Evolutionary conservation across 2,888 invertebrate species (phyloP).

Genomic region (Eupithecia subumbrata): DNA sequence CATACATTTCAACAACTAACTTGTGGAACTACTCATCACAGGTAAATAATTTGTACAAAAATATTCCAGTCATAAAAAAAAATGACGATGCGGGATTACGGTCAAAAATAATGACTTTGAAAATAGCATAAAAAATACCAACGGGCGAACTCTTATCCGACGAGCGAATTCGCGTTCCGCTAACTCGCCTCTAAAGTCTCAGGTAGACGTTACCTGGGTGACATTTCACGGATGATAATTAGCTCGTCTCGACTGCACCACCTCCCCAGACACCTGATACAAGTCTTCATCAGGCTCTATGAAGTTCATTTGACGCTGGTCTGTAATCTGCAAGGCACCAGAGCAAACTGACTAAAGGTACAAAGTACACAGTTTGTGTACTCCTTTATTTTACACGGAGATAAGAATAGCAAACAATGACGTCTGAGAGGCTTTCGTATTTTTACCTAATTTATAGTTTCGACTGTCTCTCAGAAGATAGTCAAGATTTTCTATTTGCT

Average conservation of each 20-base stretch:
- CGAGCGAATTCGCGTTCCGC: background rate
- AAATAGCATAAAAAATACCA: background rate
- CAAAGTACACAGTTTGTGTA: slow-evolving; percentile 25
- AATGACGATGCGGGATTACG: background rate
- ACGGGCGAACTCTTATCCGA: background rate
- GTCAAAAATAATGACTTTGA: background rate
- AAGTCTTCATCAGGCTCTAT: background rate
- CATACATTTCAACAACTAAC: background rate
- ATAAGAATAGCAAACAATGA: slow-evolving; percentile 40
- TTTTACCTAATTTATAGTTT: background rate
- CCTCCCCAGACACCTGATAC: slow-evolving; percentile 36
- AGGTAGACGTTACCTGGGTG: slow-evolving; percentile 33
- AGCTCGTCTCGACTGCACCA: slow-evolving; percentile 34
- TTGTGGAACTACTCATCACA: background rate
- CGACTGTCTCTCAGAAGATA: background rate
- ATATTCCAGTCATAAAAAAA: background rate
- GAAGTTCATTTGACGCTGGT: slow-evolving; percentile 9
- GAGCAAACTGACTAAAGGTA: background rate
- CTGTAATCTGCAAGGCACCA: background rate
- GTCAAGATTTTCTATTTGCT: background rate
- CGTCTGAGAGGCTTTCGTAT: slow-evolving; percentile 14
- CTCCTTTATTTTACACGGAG: slow-evolving; percentile 22
- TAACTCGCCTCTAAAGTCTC: background rate
- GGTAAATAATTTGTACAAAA: background rate
- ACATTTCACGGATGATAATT: slow-evolving; percentile 50